A percentile compares a stretch with the other conserved stretches of the same genome.
Conservation (phyloP, 2,797 vertebrate genomes). For the Rallus crepitans region DNA sequence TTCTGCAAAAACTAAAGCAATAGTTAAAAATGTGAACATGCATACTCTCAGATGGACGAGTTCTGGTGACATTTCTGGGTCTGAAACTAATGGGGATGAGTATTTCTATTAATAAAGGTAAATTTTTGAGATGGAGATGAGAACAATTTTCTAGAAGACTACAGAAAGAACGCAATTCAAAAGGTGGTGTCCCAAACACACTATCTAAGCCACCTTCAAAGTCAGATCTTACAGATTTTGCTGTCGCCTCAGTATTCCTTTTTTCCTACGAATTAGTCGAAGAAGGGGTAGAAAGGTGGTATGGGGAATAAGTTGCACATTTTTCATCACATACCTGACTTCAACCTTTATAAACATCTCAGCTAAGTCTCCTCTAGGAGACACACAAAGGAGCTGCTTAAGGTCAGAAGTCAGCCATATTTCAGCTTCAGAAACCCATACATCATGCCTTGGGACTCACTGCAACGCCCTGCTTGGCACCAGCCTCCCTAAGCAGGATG, state of each 20-base stretch:
- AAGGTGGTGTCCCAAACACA: not conserved
- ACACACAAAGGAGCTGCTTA: not conserved
- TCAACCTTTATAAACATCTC: not conserved
- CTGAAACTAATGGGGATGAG: not conserved
- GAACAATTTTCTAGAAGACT: not conserved
- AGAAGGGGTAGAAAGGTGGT: not conserved
- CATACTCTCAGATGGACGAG: not conserved
- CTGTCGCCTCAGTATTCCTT: not conserved
- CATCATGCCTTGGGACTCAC: not conserved
- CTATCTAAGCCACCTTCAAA: not conserved
- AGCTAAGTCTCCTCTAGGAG: not conserved
- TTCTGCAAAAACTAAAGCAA: not conserved
- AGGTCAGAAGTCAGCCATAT: not conserved
- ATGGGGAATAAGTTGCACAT: not conserved
- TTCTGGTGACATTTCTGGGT: not conserved
- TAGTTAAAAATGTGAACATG: fast-evolving
- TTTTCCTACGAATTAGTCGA: not conserved
- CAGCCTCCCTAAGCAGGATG: not conserved
- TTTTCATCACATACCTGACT: not conserved
- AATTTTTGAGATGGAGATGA: not conserved
- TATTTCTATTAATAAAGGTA: not conserved
- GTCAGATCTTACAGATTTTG: not conserved
- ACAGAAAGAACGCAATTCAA: not conserved
- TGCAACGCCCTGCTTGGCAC: not conserved
- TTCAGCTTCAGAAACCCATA: not conserved